Percentiles rank a stretch among this genome's conserved stretches.
These are phyloP conservation scores for Cataglyphis albicans DNA, from an alignment of 2,888 invertebrate species.

Conservation along the genomic window DNA sequence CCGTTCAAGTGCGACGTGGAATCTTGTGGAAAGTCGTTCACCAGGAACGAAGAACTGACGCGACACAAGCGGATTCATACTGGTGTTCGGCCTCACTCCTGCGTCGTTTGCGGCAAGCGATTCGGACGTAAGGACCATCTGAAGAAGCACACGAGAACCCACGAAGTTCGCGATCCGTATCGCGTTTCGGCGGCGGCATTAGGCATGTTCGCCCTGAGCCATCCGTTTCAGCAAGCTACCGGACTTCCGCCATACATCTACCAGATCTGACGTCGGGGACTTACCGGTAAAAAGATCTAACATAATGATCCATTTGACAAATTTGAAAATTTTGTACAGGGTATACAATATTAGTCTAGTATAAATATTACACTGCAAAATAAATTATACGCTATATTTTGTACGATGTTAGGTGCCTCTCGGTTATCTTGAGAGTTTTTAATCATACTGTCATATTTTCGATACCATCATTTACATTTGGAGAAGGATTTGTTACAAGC, in stretches of 20 bases:
- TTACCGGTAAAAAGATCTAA: background rate
- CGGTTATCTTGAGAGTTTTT: slow-evolving; percentile 37
- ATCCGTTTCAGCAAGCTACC: slow-evolving; percentile 62
- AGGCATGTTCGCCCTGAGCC: slow-evolving; percentile 70
- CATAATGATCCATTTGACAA: slow-evolving; percentile 4
- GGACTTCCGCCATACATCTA: slow-evolving; percentile 71
- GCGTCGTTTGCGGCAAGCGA: slow-evolving; percentile 95
- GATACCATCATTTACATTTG: slow-evolving; percentile 49
- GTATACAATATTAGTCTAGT: background rate
- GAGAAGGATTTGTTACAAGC: background rate
- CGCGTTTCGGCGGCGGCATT: slow-evolving; percentile 70
- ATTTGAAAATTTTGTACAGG: background rate
- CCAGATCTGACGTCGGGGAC: slow-evolving; percentile 64
- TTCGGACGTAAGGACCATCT: slow-evolving; percentile 98
- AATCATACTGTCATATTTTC: slow-evolving; percentile 61
- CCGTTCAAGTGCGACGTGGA: slow-evolving; percentile 95
- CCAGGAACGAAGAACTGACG: slow-evolving; percentile 96
- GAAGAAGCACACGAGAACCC: slow-evolving; percentile 97
- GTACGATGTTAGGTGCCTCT: background rate
- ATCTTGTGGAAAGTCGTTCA: slow-evolving; percentile 95
- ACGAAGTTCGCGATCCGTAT: slow-evolving; percentile 85
- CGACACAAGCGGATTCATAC: slow-evolving; percentile 96
- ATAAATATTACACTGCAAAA: background rate
- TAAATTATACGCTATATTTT: background rate
- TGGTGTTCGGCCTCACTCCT: slow-evolving; percentile 94